phyloP scores from a whole-genome alignment of 2,113 vertebrate genomes.

The Megaleporinus macrocephalus region DNA sequence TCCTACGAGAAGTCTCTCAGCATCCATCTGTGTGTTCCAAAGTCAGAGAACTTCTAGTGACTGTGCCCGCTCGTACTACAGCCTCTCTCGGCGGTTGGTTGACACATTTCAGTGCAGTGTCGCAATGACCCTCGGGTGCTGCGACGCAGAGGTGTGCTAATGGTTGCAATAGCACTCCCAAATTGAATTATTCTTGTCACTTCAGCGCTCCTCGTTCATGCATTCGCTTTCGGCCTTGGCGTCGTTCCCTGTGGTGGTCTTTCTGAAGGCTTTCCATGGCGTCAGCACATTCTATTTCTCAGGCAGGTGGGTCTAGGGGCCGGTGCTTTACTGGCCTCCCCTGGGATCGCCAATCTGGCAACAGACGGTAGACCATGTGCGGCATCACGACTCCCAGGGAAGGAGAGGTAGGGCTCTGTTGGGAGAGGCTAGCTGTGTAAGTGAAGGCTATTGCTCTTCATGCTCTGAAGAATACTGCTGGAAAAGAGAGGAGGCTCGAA shows the following conservation, averaged over 20 bases:
- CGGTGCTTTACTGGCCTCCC: conserved; percentile 16
- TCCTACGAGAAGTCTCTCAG: neutral
- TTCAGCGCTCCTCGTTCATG: conserved; percentile 32
- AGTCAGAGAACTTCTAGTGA: neutral
- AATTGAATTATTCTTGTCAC: conserved; percentile 56
- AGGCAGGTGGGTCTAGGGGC: neutral
- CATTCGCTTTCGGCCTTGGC: conserved; percentile 29
- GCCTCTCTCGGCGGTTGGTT: neutral
- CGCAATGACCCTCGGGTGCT: neutral
- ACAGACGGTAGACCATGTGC: conserved; percentile 24
- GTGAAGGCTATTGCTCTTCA: neutral
- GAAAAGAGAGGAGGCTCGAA: too few relatives aligned
- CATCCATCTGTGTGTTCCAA: neutral
- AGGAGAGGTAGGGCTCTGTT: neutral
- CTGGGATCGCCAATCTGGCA: conserved; percentile 37
- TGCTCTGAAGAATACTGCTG: neutral
- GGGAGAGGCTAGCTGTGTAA: conserved; percentile 8
- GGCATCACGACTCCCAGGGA: conserved; percentile 5
- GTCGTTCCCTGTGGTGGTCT: neutral
- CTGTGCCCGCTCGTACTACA: neutral
- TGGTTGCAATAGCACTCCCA: conserved; percentile 30
- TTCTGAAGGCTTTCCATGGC: neutral
- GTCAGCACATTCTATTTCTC: conserved; percentile 4
- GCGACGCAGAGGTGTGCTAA: conserved; percentile 23
- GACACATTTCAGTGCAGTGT: conserved; percentile 8